Evolutionary conservation across 1,140 invertebrate genomes (phyloP).

Genomic region (Drosophila chauvacae): DNA sequence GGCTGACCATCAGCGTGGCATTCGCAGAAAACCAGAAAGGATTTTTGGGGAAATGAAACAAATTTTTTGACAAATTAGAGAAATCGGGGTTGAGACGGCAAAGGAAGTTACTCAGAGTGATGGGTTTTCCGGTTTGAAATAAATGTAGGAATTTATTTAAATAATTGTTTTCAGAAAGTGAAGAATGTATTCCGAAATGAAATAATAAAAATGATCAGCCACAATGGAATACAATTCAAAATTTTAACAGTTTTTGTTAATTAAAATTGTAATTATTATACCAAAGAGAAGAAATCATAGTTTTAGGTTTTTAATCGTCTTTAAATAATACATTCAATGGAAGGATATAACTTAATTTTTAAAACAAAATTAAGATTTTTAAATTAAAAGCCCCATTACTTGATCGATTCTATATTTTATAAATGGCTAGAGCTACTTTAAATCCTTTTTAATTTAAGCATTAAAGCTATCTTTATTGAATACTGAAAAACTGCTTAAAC

Average conservation of each 20-base stretch:
- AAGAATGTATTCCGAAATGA: not conserved
- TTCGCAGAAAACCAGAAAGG: conserved; percentile 22
- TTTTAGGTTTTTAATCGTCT: too few species aligned
- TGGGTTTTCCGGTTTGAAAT: not conserved
- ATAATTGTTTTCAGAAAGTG: conserved; percentile 5
- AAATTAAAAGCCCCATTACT: too few species aligned
- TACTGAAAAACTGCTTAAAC: too few species aligned
- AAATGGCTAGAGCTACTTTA: not conserved
- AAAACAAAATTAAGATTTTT: too few species aligned
- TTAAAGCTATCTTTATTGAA: not conserved
- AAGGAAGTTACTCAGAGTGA: conserved; percentile 12
- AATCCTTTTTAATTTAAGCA: not conserved
- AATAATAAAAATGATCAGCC: not conserved
- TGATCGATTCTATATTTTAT: too few species aligned
- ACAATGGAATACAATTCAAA: not conserved
- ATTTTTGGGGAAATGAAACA: conserved; percentile 25
- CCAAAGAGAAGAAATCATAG: not conserved
- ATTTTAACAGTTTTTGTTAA: not conserved
- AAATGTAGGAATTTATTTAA: conserved; percentile 14
- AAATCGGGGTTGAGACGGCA: not conserved
- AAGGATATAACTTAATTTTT: too few species aligned
- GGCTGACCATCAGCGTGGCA: conserved; percentile 35
- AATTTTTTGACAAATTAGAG: conserved; percentile 50
- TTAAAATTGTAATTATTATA: not conserved
- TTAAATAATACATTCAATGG: too few species aligned